Base-by-base conservation (phyloP, 2,888 invertebrate species). In the Xestia c-nigrum region DNA sequence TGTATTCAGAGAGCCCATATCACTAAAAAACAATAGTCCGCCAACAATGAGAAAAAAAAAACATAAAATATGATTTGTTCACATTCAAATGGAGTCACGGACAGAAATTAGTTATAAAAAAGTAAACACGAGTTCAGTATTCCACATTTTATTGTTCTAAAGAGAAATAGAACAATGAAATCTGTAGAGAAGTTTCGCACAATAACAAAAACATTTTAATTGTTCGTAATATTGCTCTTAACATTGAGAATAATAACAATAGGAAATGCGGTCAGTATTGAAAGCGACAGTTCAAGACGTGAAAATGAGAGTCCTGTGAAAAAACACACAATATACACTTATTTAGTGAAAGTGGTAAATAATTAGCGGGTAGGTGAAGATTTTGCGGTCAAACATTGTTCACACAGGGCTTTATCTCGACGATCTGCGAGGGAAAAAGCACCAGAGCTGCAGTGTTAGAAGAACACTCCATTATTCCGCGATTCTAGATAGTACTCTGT, bases 301-400 rank as follows among this genome's bases (percentile, higher is more conserved):
- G 84, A 88, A 88, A 87, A 87, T 83, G 80, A 88, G 81, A 87
- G 87, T 87, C 84, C 84, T 88, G 88, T 83, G 89, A 89, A 89
- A 84, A 88, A 73, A 72, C 50, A 78, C 65, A 88, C 88, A 88
- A 88, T 88, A 78, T 81, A 72, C 69, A 81, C 72, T 87, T 83
- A 72, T 78, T 74, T 57, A 84, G 88, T 80, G 88, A 88, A 88
- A 88, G 88, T 88, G 66, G 84, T 75, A 72, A 64, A 72, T 78
- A 87, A 88, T 88, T 87, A 88, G 79, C 72, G 65, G 74, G 75
- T 80, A 71, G 69, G 68, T 85, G 87, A 77, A 81, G 78, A 87
- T 85, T 83, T 80, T 69, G 72, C 70, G 80, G 75, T 67, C 81
- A 85, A 80, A 85, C 75, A 80, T 71, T 52, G 69, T 87, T 87